phyloP scores from a whole-genome alignment of 2,797 vertebrate genomes.

The Atherinosoma microstoma region DNA sequence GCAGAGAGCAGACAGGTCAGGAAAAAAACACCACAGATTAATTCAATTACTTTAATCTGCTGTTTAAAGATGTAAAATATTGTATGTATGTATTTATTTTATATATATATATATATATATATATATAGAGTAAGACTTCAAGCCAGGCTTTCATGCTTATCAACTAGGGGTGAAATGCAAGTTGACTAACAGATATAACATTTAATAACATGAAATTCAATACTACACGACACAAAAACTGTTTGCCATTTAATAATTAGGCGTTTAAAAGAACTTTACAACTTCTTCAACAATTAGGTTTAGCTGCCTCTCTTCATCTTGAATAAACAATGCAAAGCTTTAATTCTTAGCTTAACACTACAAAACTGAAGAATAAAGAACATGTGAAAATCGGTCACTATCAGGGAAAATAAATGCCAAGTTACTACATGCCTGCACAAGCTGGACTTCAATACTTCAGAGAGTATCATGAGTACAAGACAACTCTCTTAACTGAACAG shows the following conservation, averaged over 20 bases:
- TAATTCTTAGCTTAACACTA: neutral
- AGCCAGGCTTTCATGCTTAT: constrained; percentile 35
- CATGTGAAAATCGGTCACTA: neutral
- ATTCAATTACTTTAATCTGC: constrained; percentile 57
- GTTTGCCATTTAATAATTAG: too few species aligned
- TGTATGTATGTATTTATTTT: too few species aligned
- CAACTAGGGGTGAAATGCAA: constrained; percentile 22
- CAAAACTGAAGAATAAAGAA: neutral
- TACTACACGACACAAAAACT: neutral
- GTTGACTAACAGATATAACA: constrained; percentile 3
- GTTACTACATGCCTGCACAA: constrained; percentile 6
- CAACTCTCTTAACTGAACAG: constrained; percentile 33
- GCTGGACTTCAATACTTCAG: constrained; percentile 2
- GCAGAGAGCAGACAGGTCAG: constrained; percentile 52
- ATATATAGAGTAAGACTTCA: constrained; percentile 8
- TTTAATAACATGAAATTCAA: neutral
- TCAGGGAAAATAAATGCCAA: constrained; percentile 5
- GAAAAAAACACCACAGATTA: constrained; percentile 54
- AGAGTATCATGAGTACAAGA: neutral
- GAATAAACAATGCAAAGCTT: neutral
- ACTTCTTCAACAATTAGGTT: neutral
- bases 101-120: too few species aligned
- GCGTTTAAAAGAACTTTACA: neutral
- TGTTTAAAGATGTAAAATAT: too few species aligned
- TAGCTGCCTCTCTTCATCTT: neutral